Base-by-base conservation (phyloP, 2,797 vertebrate species). In the Bradypodion ventrale region DNA sequence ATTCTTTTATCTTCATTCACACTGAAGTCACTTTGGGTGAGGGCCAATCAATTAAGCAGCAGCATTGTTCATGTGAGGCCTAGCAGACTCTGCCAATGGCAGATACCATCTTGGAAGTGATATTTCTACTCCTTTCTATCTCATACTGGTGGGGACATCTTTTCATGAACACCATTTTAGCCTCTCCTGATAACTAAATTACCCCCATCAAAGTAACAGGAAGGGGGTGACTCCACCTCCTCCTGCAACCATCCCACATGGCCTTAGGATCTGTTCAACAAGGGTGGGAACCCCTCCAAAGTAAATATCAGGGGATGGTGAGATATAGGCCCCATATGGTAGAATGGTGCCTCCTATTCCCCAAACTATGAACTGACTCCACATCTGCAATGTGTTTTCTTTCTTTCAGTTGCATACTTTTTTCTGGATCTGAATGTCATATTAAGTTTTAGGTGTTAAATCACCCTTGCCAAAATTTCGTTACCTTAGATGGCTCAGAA, bases 1-100 rank as follows among this genome's bases (percentile, higher is more conserved):
- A 68, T n/a, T 88, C 5, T 35, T 87, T 84, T 40, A 76, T 81
- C 83, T 86, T 84, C 35, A 49, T 68, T 87, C 60, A 75, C 82
- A 76, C 10, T 77, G 8, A 75, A 35, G 84, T 4, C 12, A 59
- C n/a, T 75, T 6, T 62, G 49, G 29, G 42, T 56, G 5, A 56
- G 32, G 19, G 2, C 44, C 23, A 66, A 25, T 65, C 29, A 70
- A 66, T 35, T 2, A 49, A 29, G 40, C 19, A 49, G 15, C n/a
- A 76, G 37, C 9, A 40, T 23, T 60, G 8, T 69, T 37, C 6
- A 69, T 19, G 16, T 69, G 42, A 42, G 23, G 21, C 21, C 37
- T 42, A 70, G 40, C 8, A 42, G 37, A 12, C 2, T 23, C 69
- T 42, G 21, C n/a, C 8, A 63, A 29, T 3, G 25, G 29, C n/a